Base-by-base conservation (phyloP, 2,888 invertebrate species). In the Oxycera nigricornis region DNA sequence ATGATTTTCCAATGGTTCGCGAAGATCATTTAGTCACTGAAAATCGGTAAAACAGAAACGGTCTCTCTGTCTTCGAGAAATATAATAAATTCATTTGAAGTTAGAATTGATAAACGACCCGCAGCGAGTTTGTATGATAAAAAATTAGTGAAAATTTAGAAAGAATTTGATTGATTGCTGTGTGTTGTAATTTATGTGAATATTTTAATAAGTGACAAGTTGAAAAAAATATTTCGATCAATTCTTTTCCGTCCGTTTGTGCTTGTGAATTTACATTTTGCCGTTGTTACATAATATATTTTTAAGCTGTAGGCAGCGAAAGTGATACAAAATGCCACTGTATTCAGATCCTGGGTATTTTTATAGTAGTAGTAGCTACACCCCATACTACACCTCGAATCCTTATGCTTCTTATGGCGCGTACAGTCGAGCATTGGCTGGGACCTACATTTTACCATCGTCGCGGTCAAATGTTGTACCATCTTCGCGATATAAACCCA, bases 291-390 rank as follows among this genome's bases (percentile, higher is more conserved):
- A 70, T 70, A 70, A 70, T 55, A 68, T 52, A 41, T 22, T 41
- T 7, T 70, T 22, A 68, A 17, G 17, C 26, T 52, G 20, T 6
- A 20, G 70, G 20, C 31, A 26, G 22, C 35, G 52, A 52, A n/a
- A 35, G 20, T 31, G 55, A 31, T 4, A 17, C 57, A 79, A 77
- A 79, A 91, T 92, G 91, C 91, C 92, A 80, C 87, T 91, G 76
- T 92, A 89, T 83, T 89, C 90, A 78, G 91, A 92, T 81, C 88
- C 90, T 77, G 89, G 90, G 79, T 88, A 89, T 81, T 90, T 82
- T 76, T 80, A 78, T 80, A 84, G 65, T 84, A 87, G 70, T 86
- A 88, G 76, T 86, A 89, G 81, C 82, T 65, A 65, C 55, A 31
- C 22, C 17, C 73, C 65, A 14, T 65, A 65, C 65, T 88, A 39